Conservation (phyloP, 1,140 invertebrate species). For the Ceratoteleas bidentatus region DNA sequence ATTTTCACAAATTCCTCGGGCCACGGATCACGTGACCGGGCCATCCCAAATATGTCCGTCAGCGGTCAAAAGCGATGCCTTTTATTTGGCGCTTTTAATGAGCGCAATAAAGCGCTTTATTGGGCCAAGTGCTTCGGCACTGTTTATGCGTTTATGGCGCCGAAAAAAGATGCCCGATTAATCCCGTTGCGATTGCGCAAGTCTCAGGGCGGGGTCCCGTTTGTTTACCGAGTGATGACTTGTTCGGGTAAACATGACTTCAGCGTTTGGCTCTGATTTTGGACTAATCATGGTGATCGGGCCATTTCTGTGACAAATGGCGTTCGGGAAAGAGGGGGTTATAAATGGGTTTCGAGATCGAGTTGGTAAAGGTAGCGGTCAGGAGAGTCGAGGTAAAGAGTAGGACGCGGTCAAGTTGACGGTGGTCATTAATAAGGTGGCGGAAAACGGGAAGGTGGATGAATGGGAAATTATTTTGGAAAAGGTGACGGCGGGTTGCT, state of each 20-base stretch:
- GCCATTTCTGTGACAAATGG: conserved; percentile 25
- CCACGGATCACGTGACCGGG: conserved; percentile 40
- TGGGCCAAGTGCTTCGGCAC: conserved; percentile 34
- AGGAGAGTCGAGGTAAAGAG: background rate
- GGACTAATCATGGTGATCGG: conserved; percentile 5
- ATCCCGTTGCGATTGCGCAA: conserved; percentile 43
- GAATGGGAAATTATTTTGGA: no score
- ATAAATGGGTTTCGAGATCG: conserved; percentile 18
- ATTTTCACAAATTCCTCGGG: conserved; percentile 71
- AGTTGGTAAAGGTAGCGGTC: background rate
- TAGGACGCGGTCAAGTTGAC: background rate
- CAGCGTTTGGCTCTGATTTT: conserved; percentile 3
- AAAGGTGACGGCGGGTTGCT: no score
- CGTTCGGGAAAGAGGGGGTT: background rate
- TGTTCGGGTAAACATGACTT: conserved; percentile 32
- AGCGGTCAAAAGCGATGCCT: conserved; percentile 34
- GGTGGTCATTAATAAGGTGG: no score
- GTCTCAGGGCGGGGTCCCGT: conserved; percentile 5
- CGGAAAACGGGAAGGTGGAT: no score
- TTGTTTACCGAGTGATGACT: conserved; percentile 34
- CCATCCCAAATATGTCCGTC: conserved; percentile 55
- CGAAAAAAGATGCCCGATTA: conserved; percentile 29
- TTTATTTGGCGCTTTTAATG: conserved; percentile 59
- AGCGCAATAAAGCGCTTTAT: conserved; percentile 51
- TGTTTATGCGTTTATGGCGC: conserved; percentile 57